phyloP scores from a whole-genome alignment of 2,888 invertebrate genomes.

The Noctuana brunneofusca region DNA sequence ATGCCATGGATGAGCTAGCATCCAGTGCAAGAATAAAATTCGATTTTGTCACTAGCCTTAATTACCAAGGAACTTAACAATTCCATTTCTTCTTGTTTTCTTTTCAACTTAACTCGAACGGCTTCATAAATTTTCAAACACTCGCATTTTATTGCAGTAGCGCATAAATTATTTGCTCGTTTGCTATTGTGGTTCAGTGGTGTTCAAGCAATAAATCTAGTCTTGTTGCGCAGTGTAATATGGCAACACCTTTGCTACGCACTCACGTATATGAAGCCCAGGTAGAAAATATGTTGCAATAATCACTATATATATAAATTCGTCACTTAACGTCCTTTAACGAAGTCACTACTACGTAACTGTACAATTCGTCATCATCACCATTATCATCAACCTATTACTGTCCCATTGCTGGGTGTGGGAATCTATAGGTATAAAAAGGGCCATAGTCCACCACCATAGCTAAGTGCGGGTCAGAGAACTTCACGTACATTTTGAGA shows the following conservation, averaged over 20 bases:
- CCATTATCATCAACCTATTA: too few species aligned
- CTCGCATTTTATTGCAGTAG: constrained; percentile 34
- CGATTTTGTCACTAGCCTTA: constrained; percentile 19
- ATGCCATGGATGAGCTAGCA: constrained; percentile 8
- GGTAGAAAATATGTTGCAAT: too few species aligned
- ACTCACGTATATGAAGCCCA: constrained; percentile 8
- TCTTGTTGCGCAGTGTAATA: constrained; percentile 16
- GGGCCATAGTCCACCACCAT: too few species aligned
- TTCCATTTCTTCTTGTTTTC: constrained; percentile 21
- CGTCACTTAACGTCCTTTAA: too few species aligned
- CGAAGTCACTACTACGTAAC: too few species aligned
- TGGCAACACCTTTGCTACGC: constrained; percentile 20
- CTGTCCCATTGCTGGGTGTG: too few species aligned
- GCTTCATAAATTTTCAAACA: constrained; percentile 45
- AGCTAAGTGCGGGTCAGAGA: too few species aligned
- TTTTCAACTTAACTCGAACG: constrained; percentile 36
- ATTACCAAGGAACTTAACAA: constrained; percentile 22
- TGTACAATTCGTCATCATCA: too few species aligned
- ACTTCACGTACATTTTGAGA: too few species aligned
- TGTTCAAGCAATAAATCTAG: constrained; percentile 50
- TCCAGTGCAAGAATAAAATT: constrained; percentile 13
- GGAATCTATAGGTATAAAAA: too few species aligned
- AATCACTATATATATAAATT: too few species aligned
- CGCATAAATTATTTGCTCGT: constrained; percentile 50
- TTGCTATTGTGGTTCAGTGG: constrained; percentile 50